Conservation (phyloP, 2,888 invertebrate genomes). For the Tromatobia lineatoria region DNA sequence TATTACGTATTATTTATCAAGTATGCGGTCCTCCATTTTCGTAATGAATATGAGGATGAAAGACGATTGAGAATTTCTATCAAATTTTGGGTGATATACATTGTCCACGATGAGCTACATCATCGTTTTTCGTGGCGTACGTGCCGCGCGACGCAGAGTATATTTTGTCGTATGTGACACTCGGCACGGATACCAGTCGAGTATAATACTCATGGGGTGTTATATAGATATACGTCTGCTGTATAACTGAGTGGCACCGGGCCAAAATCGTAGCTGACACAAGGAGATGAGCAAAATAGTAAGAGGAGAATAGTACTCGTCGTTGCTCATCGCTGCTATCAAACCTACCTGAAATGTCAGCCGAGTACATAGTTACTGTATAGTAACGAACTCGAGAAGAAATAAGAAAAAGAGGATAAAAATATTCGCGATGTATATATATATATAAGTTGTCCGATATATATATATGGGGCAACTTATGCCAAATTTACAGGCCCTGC, state of each 20-base stretch:
- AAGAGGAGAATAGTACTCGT: neutral
- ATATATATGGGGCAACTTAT: too few species aligned
- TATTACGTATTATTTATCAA: too few species aligned
- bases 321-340: conserved; percentile 29
- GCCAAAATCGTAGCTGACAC: conserved; percentile 40
- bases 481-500: too few species aligned
- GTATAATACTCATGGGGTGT: conserved; percentile 9
- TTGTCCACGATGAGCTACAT: neutral
- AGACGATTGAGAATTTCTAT: neutral
- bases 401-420: neutral
- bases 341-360: neutral
- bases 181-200: neutral
- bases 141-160: neutral
- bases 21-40: neutral
- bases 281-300: conserved; percentile 41
- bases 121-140: neutral
- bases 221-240: neutral
- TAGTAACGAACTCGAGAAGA: neutral
- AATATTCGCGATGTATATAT: too few species aligned
- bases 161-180: conserved; percentile 9
- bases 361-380: conserved; percentile 5
- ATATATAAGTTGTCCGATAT: too few species aligned
- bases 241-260: conserved; percentile 27
- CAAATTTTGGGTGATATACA: neutral
- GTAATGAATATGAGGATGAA: neutral